These are phyloP conservation scores for Apis florea DNA, from an alignment of 1,140 invertebrate species.

Conservation along the genomic window DNA sequence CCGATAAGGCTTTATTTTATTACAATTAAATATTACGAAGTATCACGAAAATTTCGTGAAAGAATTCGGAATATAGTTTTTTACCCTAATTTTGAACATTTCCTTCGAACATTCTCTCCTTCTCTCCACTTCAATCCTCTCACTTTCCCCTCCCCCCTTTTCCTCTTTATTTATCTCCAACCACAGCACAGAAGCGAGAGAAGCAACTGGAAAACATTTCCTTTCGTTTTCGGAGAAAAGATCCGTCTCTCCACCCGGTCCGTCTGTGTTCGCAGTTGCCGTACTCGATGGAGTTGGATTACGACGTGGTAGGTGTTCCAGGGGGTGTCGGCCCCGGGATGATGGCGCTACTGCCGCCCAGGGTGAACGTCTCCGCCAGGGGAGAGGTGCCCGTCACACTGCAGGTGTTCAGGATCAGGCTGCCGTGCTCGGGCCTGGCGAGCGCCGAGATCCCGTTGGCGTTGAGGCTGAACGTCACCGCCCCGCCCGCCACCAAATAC, in stretches of 20 bases:
- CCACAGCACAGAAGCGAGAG: no score
- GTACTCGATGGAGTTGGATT: constrained; percentile 89
- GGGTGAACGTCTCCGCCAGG: constrained; percentile 89
- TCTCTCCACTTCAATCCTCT: no score
- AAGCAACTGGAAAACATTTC: no score
- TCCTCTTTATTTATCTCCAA: no score
- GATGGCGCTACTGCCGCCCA: constrained; percentile 86
- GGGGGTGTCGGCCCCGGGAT: constrained; percentile 70
- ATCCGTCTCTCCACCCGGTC: not conserved
- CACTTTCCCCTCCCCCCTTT: no score
- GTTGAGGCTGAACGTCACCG: constrained; percentile 88
- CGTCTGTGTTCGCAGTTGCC: constrained; percentile 82
- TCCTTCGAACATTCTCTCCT: no score
- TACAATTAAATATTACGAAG: no score
- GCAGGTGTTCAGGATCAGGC: constrained; percentile 88
- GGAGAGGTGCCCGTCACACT: constrained; percentile 88
- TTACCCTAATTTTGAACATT: accelerated
- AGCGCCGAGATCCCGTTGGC: constrained; percentile 89
- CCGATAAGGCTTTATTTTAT: constrained; percentile 25
- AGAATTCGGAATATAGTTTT: not conserved
- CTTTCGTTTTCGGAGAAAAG: not conserved
- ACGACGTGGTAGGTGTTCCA: constrained; percentile 84
- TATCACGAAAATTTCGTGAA: not conserved
- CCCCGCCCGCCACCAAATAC: constrained; percentile 81
- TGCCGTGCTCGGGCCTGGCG: constrained; percentile 88